phyloP scores from a whole-genome alignment of 2,797 vertebrate genomes.

The Petrocephalus sullivani region DNA sequence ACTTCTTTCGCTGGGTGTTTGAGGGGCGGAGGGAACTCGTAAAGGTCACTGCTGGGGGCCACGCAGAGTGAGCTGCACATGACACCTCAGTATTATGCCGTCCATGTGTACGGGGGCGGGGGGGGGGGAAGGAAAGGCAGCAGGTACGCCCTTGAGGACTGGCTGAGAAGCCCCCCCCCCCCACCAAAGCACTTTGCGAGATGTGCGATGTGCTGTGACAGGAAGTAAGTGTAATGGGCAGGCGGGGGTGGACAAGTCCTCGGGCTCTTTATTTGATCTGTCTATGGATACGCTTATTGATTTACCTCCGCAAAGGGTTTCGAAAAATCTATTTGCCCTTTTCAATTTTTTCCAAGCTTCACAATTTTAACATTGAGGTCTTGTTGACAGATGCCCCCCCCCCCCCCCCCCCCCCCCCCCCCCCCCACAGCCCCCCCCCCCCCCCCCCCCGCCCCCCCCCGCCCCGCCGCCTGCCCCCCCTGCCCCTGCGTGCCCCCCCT shows the following conservation, averaged over 20 bases:
- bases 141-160: neutral
- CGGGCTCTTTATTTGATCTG: neutral
- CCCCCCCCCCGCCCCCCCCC: no score
- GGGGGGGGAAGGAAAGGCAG: neutral
- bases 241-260: neutral
- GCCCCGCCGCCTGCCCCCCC: no score
- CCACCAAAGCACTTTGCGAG: neutral
- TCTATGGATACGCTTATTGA: slow-evolving; percentile 27
- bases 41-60: neutral
- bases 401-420: no score
- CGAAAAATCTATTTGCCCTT: slow-evolving; percentile 28
- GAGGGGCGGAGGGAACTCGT: neutral
- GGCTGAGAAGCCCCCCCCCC: neutral
- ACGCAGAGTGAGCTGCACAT: neutral
- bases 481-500: no score
- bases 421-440: no score
- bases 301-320: slow-evolving; percentile 25
- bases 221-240: neutral
- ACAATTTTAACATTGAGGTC: slow-evolving; percentile 19
- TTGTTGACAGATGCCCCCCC: slow-evolving; percentile 49
- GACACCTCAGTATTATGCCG: neutral
- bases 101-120: neutral
- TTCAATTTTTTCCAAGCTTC: slow-evolving; percentile 9
- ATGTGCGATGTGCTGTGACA: slow-evolving; percentile 3
- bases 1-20: neutral